Evolutionary conservation across 2,113 vertebrate species (phyloP), one percentile per base, ranked within the genome.

Genomic region (Choloepus hoffmanni): DNA sequence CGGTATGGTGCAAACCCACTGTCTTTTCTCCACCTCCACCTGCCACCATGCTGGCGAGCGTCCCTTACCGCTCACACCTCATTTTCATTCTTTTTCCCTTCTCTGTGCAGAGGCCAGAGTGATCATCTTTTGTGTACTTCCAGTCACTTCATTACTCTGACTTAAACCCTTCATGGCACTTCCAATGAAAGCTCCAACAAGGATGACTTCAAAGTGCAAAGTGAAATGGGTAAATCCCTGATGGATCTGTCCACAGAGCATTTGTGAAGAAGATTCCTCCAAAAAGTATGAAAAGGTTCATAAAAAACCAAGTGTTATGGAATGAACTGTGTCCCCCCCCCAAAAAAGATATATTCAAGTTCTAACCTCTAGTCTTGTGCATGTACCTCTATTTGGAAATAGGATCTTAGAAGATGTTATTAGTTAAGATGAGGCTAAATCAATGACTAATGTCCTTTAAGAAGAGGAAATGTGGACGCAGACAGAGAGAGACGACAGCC

Each of bases 41-140:
- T 21, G 60, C 30, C 19, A 30, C 24, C 43, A 11, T 7, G 43
- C 30, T 14, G 9, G 21, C 0, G 1, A 15, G 15, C 5, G 3
- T n/a, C 74, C 28, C 24, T 63, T 30, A 19, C 33, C 13, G 68
- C 40, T 43, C 90, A 89, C 7, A 21, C 30, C 16, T 63, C 43
- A 74, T 76, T 58, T 14, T 48, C 28, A 8, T 30, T 36, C 48
- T 33, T 19, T 26, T 24, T 65, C 21, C 45, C 28, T 85, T 85
- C 60, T 76, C 12, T 43, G 23, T 2, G 48, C 28, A 7, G 70
- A 50, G 48, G 74, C 48, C 65, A 50, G 55, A 67, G 48, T 24
- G 6, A 58, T 18, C 65, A 19, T 24, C 62, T 62, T 26, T 70
- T 5, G 4, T 24, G 73, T 78, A 24, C 36, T 79, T 53, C 63